phyloP scores from a whole-genome alignment of 2,797 vertebrate species.

The Rhabdomys pumilio region DNA sequence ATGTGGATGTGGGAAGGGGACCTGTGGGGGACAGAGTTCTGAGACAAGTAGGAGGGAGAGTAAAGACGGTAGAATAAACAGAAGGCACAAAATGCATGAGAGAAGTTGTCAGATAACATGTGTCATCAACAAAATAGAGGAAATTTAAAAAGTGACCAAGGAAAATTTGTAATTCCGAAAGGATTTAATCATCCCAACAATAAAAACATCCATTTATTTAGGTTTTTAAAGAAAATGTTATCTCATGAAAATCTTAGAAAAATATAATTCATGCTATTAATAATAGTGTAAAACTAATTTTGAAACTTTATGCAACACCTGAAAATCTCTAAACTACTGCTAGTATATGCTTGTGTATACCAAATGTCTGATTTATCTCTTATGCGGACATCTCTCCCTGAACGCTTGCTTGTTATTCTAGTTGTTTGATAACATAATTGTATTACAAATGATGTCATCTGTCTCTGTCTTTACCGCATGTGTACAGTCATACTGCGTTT shows the following conservation, averaged over 20 bases:
- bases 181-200: not conserved
- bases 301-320: not conserved
- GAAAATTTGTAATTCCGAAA: not conserved
- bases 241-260: slow-evolving; percentile 12
- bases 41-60: too few relatives aligned
- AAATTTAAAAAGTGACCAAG: not conserved
- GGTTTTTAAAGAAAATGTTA: not conserved
- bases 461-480: not conserved
- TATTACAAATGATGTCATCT: not conserved
- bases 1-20: not conserved
- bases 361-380: not conserved
- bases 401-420: not conserved
- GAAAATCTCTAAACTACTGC: not conserved
- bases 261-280: not conserved
- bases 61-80: not conserved
- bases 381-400: not conserved
- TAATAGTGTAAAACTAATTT: slow-evolving; percentile 1
- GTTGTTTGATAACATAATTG: not conserved
- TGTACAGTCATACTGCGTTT: not conserved
- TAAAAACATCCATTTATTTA: not conserved
- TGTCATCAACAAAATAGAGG: not conserved
- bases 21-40: not conserved
- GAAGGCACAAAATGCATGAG: not conserved
- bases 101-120: not conserved
- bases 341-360: not conserved